These are phyloP conservation scores for Hypercompe scribonia DNA, from an alignment of 2,888 invertebrate genomes.

Conservation along the genomic window DNA sequence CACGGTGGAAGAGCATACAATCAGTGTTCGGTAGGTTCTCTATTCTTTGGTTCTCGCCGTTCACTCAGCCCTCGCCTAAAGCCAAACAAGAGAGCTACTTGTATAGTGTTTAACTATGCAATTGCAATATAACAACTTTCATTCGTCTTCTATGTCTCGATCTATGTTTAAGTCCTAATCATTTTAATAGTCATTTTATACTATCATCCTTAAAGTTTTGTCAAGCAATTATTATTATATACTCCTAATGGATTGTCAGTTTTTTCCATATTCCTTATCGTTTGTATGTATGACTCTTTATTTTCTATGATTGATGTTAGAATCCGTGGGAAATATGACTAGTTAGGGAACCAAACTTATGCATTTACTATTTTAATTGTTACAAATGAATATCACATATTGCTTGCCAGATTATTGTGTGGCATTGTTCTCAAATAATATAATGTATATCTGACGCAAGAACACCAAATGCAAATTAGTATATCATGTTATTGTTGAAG, in stretches of 20 bases:
- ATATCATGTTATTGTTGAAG: conserved; percentile 29
- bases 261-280: conserved; percentile 10
- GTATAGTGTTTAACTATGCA: conserved; percentile 91
- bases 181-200: conserved; percentile 31
- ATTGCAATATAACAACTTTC: conserved; percentile 24
- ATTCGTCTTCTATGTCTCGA: conserved; percentile 43
- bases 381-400: conserved; percentile 53
- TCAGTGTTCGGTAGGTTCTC: conserved; percentile 99
- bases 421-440: conserved; percentile 36
- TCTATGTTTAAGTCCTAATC: conserved; percentile 37
- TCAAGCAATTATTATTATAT: conserved; percentile 56
- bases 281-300: conserved; percentile 25
- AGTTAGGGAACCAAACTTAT: conserved; percentile 58
- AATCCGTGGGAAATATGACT: conserved; percentile 48
- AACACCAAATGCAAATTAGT: conserved; percentile 20
- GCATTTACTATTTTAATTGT: conserved; percentile 68
- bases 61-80: conserved; percentile 93
- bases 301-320: conserved; percentile 43
- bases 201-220: conserved; percentile 26
- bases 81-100: conserved; percentile 93
- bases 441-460: conserved; percentile 24
- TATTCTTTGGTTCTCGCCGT: conserved; percentile 97
- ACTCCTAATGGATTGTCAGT: conserved; percentile 32
- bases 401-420: conserved; percentile 37
- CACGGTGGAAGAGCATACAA: conserved; percentile 97